Percentiles rank a stretch among this genome's conserved stretches.
phyloP scores from a whole-genome alignment of 2,888 invertebrate species.

The Latrodectus hesperus region DNA sequence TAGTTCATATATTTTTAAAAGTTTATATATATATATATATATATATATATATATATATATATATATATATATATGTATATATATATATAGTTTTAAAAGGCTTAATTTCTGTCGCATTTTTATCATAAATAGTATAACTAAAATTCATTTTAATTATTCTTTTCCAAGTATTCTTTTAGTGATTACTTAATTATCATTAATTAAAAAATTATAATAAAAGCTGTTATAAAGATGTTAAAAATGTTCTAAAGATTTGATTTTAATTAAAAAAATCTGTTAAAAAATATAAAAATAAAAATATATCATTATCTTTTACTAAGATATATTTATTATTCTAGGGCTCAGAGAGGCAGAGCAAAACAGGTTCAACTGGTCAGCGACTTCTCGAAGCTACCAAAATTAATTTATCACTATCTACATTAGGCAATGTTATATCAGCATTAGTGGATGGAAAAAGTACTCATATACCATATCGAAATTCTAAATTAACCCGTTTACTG shows the following conservation, averaged over 20 bases:
- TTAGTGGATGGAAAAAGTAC: constrained; percentile 97
- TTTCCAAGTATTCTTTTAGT: neutral
- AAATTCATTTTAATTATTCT: neutral
- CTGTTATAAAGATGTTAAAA: too few species aligned
- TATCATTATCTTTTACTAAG: neutral
- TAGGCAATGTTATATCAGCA: constrained; percentile 98
- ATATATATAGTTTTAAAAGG: neutral
- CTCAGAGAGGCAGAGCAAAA: constrained; percentile 97
- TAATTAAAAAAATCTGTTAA: neutral
- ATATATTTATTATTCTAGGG: constrained; percentile 80
- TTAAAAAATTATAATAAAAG: too few species aligned
- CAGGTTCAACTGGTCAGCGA: constrained; percentile 93
- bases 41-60: neutral
- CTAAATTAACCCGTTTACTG: constrained; percentile 92
- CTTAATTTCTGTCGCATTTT: neutral
- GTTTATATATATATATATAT: neutral
- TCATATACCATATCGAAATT: constrained; percentile 98
- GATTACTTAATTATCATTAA: too few species aligned
- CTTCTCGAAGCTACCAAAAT: constrained; percentile 98
- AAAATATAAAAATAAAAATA: neutral
- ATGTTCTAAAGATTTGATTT: neutral
- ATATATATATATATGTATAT: neutral
- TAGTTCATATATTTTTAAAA: neutral
- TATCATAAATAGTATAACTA: neutral
- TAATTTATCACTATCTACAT: constrained; percentile 95